A percentile compares a stretch with the other conserved stretches of the same genome.
Conservation (phyloP, 2,888 invertebrate species). For the Tupiocoris notatus region DNA sequence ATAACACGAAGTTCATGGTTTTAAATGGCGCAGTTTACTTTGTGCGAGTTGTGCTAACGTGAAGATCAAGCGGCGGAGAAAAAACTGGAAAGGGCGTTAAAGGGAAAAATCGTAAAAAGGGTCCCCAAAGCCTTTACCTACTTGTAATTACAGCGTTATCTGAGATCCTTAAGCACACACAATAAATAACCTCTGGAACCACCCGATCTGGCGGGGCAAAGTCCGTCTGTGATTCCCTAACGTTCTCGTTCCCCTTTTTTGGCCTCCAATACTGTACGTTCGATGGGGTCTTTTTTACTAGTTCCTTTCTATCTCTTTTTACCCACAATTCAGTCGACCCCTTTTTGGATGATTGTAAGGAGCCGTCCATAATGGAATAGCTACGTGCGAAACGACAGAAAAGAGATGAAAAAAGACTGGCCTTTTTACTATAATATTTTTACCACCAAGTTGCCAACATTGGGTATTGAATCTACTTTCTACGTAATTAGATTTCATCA, state of each 20-base stretch:
- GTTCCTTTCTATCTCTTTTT: background rate
- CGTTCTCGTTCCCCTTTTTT: background rate
- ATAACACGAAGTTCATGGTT: background rate
- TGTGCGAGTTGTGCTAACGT: background rate
- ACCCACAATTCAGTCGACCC: background rate
- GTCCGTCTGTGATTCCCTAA: slow-evolving; percentile 22
- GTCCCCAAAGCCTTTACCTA: background rate
- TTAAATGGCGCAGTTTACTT: background rate
- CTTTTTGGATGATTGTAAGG: slow-evolving; percentile 21
- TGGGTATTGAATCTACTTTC: too few species aligned
- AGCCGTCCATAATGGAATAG: background rate
- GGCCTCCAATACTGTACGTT: background rate
- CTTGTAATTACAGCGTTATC: slow-evolving; percentile 37
- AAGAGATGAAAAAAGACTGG: slow-evolving; percentile 21
- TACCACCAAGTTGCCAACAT: too few species aligned
- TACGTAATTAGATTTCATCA: too few species aligned
- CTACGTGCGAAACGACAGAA: background rate
- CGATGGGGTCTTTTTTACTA: background rate
- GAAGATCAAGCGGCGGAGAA: background rate
- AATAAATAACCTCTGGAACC: slow-evolving; percentile 22
- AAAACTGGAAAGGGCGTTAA: background rate
- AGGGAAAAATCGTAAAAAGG: background rate
- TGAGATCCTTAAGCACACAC: slow-evolving; percentile 40
- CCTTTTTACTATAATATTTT: too few species aligned
- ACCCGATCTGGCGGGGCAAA: background rate